Evolutionary conservation across 1,140 invertebrate species (phyloP), one percentile per base, ranked within the genome.

Genomic region (Littorina saxatilis): DNA sequence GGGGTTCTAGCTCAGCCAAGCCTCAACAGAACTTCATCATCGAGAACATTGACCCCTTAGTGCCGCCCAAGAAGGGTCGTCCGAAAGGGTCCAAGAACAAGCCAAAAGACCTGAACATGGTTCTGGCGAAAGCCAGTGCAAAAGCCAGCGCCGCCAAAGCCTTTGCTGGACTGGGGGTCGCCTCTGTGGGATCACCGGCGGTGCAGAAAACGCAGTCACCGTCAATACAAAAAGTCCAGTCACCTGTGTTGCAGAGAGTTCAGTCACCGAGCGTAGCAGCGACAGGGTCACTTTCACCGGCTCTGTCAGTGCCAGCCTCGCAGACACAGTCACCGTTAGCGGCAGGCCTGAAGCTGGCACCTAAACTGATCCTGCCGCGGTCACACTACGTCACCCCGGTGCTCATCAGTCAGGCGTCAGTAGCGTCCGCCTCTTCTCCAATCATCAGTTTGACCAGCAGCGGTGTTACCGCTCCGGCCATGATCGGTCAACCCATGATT

Each of bases 71-170:
- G 75, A 84, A 89, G 68, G 88, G 88, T 11, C 83, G 88, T 79
- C 88, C 88, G 1, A 88, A 89, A 82, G 88, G 88, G 17, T 87
- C 88, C n/a, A 89, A 88, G 81, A 89, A 89, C 75, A 84, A 84
- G 77, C 86, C 85, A 43, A 88, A 86, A 55, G 82, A 86, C 50
- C 63, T 80, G 17, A 81, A 85, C 47, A 37, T 85, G 40, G 77
- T 85, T 35, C 74, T 84, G 32, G 83, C 83, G 23, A 84, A 84
- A 66, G 83, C 83, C 37, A 77, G 39, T 11, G 47, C 72, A 37
- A 55, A 83, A 81, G 66, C 63, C 73, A 9, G 37, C 29, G 55
- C 78, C 20, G 39, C 73, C 61, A 40, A 66, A 52, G 35, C 75
- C 27, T 23, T 78, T 15, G 37, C 76, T 29, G 37, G 79, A 4